Evolutionary conservation across 2,113 vertebrate species (phyloP).

Genomic region (Picathartes gymnocephalus): DNA sequence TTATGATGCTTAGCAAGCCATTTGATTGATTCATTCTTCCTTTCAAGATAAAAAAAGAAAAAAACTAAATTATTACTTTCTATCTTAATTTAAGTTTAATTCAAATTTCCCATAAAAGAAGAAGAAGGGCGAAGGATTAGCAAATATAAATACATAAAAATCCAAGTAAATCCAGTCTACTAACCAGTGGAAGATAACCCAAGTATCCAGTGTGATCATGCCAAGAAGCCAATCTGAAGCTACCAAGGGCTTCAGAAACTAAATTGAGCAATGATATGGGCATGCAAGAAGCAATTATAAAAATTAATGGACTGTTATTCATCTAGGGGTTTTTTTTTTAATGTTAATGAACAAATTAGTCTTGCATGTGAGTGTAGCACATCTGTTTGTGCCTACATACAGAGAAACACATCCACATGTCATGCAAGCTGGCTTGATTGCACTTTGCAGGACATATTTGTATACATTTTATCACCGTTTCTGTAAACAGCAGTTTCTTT

Average conservation of each 20-base stretch:
- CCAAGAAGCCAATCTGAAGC: not conserved
- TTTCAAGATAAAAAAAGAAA: not conserved
- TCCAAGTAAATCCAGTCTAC: not conserved
- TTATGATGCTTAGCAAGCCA: not conserved
- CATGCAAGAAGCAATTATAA: slow-evolving; percentile 32
- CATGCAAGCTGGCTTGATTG: slow-evolving; percentile 34
- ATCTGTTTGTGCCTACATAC: slow-evolving; percentile 36
- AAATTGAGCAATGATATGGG: not conserved
- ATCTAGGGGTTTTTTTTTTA: not conserved
- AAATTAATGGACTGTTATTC: slow-evolving; percentile 51
- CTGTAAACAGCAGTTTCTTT: slow-evolving; percentile 54
- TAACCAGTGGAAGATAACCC: not conserved
- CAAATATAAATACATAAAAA: not conserved
- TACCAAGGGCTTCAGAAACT: not conserved
- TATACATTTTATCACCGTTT: slow-evolving; percentile 46
- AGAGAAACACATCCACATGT: slow-evolving; percentile 45
- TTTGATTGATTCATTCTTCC: not conserved
- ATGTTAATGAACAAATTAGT: slow-evolving; percentile 52
- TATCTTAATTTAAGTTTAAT: not conserved
- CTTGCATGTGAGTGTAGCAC: slow-evolving; percentile 31
- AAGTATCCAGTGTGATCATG: not conserved
- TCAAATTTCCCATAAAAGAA: not conserved
- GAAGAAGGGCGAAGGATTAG: not conserved
- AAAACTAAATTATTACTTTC: not conserved
- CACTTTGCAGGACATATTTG: slow-evolving; percentile 54